Base-by-base conservation (phyloP, 2,888 invertebrate species). In the Calameuta filiformis region DNA sequence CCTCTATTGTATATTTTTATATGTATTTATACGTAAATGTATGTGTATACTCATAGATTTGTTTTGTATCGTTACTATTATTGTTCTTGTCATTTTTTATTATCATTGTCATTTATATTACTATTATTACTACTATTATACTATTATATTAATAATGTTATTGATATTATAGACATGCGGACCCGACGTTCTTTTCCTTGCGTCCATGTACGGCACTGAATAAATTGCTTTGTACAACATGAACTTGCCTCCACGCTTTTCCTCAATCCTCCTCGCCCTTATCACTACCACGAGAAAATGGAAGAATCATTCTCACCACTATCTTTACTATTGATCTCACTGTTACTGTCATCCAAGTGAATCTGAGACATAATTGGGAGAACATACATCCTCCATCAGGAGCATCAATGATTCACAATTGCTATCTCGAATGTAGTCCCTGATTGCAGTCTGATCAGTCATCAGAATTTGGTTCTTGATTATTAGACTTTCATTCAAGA, bases 161-260 rank as follows among this genome's bases (percentile, higher is more conserved):
- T 77, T 74, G 75, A 69, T 73, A 77, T 77, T 40, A 69, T 76
- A 69, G 69, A 69, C 23, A 9, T 56, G 56, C 56, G 56, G 56
- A 56, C 56, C 56, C 56, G 23, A 56, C 56, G 56, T 56, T 56
- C 56, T 56, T 56, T 56, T 56, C 56, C 56, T 56, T 56, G 34
- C 34, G 34, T 71, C 74, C 75, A 77, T 77, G 77, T 77, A 77
- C 75, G 75, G 77, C 77, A 75, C 77, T 77, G 77, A 77, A 77
- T 77, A 77, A 77, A 77, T 40, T 69, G 77, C 77, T 77, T 77
- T 77, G 77, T 77, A 77, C 77, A 77, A 75, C 68, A 77, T 75
- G 71, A 77, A 77, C 77, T 73, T 77, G 77, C 77, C 77, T 77
- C 77, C 77, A 77, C 77, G 77, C 77, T 77, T 77, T 74, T 73